Conservation (phyloP, 2,888 invertebrate genomes). For the Eristalinus aeneus region DNA sequence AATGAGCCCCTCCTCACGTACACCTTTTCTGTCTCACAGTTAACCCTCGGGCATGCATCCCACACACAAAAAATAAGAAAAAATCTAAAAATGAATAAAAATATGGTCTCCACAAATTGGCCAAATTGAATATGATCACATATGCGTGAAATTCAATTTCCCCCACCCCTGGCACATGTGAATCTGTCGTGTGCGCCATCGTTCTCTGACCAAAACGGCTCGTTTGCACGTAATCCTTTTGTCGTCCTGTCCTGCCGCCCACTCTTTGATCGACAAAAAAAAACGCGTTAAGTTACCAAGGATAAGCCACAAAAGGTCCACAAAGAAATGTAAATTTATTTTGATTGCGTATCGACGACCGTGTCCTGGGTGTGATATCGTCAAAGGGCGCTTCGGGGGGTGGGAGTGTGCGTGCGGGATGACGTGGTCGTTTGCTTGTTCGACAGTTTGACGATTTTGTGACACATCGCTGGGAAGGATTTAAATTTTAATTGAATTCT, state of each 20-base stretch:
- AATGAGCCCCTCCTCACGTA: neutral
- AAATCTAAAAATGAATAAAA: neutral
- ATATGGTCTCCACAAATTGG: conserved; percentile 67
- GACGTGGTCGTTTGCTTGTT: neutral
- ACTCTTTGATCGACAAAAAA: neutral
- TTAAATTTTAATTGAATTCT: neutral
- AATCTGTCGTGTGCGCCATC: neutral
- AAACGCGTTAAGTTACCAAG: conserved; percentile 3
- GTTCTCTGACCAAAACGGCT: neutral
- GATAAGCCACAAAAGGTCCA: conserved; percentile 27
- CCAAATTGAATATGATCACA: conserved; percentile 73
- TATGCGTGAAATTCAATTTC: conserved; percentile 73
- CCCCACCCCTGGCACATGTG: conserved; percentile 23
- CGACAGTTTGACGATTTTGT: neutral
- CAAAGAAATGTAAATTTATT: conserved; percentile 54
- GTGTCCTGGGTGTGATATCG: conserved; percentile 10
- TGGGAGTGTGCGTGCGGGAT: neutral
- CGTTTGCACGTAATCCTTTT: neutral
- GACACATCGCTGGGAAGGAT: neutral
- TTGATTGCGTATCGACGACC: conserved; percentile 18
- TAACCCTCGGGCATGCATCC: conserved; percentile 1
- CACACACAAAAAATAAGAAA: conserved; percentile 9
- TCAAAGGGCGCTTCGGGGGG: neutral
- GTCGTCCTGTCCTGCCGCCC: neutral
- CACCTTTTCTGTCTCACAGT: conserved; percentile 11